phyloP scores from a whole-genome alignment of 2,797 vertebrate species.

The Garrulus glandarius region DNA sequence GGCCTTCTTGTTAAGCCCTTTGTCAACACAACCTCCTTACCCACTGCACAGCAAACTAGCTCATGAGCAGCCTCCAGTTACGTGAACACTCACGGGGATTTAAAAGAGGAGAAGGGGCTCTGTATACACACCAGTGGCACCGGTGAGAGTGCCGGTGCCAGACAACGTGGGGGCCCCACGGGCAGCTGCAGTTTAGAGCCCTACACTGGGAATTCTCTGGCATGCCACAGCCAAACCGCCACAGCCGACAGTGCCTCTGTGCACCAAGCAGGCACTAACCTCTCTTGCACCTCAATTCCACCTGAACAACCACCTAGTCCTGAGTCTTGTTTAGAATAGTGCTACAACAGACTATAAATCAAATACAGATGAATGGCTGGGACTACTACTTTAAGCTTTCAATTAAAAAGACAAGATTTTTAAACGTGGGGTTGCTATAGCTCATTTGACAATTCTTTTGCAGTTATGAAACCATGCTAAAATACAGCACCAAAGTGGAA shows the following conservation, averaged over 20 bases:
- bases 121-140: rapidly evolving
- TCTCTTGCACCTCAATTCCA: background rate
- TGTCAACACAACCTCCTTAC: background rate
- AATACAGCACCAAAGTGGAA: background rate
- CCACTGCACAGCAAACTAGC: background rate
- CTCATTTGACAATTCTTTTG: background rate
- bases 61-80: background rate
- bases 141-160: rapidly evolving
- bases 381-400: background rate
- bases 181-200: rapidly evolving
- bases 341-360: background rate
- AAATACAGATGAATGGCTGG: background rate
- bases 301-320: background rate
- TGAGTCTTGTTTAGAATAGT: background rate
- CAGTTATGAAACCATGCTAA: background rate
- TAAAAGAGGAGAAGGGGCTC: background rate
- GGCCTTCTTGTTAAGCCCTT: background rate
- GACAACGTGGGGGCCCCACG: rapidly evolving
- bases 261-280: rapidly evolving
- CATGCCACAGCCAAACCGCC: rapidly evolving
- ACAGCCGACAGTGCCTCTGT: rapidly evolving
- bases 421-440: rapidly evolving
- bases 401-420: background rate
- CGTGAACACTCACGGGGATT: rapidly evolving
- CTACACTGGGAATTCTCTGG: background rate